Conservation (phyloP, 92 coral and sea anemone genomes). For the Ricordea florida region DNA sequence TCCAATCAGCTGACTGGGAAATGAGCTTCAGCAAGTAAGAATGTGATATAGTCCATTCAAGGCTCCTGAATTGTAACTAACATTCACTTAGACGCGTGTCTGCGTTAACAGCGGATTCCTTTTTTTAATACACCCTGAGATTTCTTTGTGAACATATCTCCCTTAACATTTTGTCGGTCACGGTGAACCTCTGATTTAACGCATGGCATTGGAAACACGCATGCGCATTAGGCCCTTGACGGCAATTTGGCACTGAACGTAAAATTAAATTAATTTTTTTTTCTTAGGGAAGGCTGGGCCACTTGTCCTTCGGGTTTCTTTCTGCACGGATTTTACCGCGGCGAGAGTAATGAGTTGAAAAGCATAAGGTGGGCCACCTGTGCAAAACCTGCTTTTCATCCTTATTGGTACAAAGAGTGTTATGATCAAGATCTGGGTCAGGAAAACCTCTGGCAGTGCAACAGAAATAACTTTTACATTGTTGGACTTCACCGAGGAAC, state of each 20-base stretch:
- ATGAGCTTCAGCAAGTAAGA: slow-evolving; percentile 8
- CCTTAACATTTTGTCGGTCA: too few species aligned
- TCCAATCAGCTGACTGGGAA: slow-evolving; percentile 27
- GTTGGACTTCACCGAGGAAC: slow-evolving; percentile 61
- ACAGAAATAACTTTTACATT: slow-evolving; percentile 25
- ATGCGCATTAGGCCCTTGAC: too few species aligned
- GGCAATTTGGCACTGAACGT: too few species aligned
- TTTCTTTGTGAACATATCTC: too few species aligned
- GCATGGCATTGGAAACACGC: too few species aligned
- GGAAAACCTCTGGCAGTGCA: neutral
- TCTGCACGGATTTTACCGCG: slow-evolving; percentile 49
- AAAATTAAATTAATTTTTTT: too few species aligned
- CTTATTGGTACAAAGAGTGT: slow-evolving; percentile 54
- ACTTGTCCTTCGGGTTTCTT: slow-evolving; percentile 62
- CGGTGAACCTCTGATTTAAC: too few species aligned
- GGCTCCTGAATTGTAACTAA: too few species aligned
- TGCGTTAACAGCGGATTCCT: neutral
- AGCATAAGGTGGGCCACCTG: slow-evolving; percentile 65
- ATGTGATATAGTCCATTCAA: too few species aligned
- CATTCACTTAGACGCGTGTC: too few species aligned
- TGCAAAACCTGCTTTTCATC: slow-evolving; percentile 69
- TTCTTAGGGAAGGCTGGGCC: slow-evolving; percentile 58
- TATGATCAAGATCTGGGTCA: slow-evolving; percentile 31
- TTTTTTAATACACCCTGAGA: neutral
- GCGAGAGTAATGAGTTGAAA: slow-evolving; percentile 16